Percentiles rank a stretch among this genome's conserved stretches.
Conservation (phyloP, 2,888 invertebrate genomes). For the Cecidostiba fungosa region DNA sequence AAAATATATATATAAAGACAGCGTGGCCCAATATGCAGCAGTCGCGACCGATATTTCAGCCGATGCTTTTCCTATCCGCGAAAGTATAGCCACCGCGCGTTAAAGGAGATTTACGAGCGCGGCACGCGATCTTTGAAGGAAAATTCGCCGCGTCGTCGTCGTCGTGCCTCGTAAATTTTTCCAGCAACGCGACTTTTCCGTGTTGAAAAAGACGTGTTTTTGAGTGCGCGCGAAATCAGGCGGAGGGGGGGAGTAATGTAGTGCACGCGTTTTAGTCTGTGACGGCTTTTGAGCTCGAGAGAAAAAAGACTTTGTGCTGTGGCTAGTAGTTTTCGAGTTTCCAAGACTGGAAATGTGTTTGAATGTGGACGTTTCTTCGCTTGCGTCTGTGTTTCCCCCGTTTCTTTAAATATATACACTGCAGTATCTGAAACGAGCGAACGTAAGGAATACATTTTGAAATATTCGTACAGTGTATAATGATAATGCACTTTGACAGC, state of each 20-base stretch:
- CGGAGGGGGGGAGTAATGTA: not conserved
- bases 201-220: not conserved
- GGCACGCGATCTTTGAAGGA: slow-evolving; percentile 33
- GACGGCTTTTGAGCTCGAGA: not conserved
- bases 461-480: too few species aligned
- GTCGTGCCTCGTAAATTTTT: slow-evolving; percentile 48
- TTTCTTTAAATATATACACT: not conserved
- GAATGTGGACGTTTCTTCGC: not conserved
- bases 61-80: slow-evolving; percentile 8
- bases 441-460: too few species aligned
- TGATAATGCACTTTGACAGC: not conserved
- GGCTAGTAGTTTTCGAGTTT: not conserved
- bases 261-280: not conserved
- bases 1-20: slow-evolving; percentile 5
- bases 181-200: not conserved
- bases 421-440: too few species aligned
- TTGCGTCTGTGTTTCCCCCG: not conserved
- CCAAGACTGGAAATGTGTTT: not conserved
- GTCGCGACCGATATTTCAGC: slow-evolving; percentile 46
- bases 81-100: slow-evolving; percentile 10
- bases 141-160: slow-evolving; percentile 31
- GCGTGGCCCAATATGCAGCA: slow-evolving; percentile 8
- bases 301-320: not conserved
- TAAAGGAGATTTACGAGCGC: slow-evolving; percentile 52
- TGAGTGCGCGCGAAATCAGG: not conserved